A percentile compares a stretch with the other conserved stretches of the same genome.
phyloP scores from a whole-genome alignment of 2,113 vertebrate species.

The Redunca redunca region DNA sequence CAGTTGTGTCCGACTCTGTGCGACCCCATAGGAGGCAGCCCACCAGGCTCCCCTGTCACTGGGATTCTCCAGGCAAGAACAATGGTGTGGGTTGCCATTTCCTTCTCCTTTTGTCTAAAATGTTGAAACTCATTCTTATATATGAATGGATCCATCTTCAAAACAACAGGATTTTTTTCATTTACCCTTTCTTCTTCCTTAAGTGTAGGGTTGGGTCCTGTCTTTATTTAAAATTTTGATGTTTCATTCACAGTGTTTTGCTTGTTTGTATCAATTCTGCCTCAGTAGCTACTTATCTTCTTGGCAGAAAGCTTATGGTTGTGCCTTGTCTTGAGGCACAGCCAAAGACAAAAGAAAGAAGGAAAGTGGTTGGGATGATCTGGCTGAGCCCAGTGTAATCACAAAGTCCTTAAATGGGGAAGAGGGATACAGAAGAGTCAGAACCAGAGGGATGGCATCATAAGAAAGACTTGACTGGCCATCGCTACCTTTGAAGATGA shows the following conservation, averaged over 20 bases:
- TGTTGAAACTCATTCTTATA: neutral
- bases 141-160: neutral
- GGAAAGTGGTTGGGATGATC: neutral
- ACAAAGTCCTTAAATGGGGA: neutral
- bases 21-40: too few species aligned
- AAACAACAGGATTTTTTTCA: neutral
- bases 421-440: neutral
- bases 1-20: too few species aligned
- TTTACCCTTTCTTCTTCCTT: neutral
- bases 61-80: too few species aligned
- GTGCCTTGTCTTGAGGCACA: neutral
- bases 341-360: neutral
- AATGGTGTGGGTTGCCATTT: too few species aligned
- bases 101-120: neutral
- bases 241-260: neutral
- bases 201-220: neutral
- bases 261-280: slow-evolving; percentile 5
- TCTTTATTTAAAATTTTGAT: neutral
- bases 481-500: neutral
- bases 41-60: too few species aligned
- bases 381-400: neutral
- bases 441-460: neutral
- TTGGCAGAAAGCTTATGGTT: neutral
- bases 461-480: neutral
- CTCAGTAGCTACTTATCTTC: neutral